These are phyloP conservation scores for Galeopsomyia nigrocyanea DNA, from an alignment of 2,888 invertebrate species.

Conservation along the genomic window DNA sequence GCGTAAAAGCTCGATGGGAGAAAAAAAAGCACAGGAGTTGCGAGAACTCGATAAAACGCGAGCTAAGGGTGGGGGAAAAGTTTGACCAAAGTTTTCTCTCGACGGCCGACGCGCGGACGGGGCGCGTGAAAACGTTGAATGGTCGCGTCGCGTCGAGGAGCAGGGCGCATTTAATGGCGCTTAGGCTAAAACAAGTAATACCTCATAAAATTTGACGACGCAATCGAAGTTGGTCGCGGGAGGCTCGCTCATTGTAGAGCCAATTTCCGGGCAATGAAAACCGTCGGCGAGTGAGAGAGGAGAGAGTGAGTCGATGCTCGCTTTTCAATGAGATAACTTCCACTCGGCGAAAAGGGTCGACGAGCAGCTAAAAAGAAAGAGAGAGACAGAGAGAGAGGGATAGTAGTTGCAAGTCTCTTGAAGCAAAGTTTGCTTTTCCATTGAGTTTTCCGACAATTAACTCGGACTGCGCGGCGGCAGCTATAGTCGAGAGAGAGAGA, in stretches of 20 bases:
- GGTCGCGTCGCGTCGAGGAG: not conserved
- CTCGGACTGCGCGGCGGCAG: conserved; percentile 2
- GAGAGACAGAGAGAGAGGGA: conserved; percentile 2
- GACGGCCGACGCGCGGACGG: not conserved
- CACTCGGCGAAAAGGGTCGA: conserved; percentile 24
- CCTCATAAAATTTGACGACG: conserved; percentile 44
- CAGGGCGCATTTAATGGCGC: conserved; percentile 25
- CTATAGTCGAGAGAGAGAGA: not conserved
- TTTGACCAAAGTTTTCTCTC: conserved; percentile 20
- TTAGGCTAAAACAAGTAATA: conserved; percentile 45
- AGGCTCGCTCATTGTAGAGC: conserved; percentile 25
- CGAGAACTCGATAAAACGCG: conserved; percentile 14
- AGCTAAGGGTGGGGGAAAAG: not conserved
- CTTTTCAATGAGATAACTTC: conserved; percentile 42
- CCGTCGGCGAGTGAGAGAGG: conserved; percentile 5
- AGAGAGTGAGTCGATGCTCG: not conserved
- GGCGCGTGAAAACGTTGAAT: not conserved
- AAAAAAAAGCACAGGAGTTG: conserved; percentile 2
- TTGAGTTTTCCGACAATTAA: conserved; percentile 45
- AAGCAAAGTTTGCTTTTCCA: conserved; percentile 30
- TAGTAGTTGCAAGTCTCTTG: not conserved
- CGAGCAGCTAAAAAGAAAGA: conserved; percentile 1
- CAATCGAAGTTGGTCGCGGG: conserved; percentile 33
- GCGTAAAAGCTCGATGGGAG: conserved; percentile 5
- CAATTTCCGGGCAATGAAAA: conserved; percentile 44